Evolutionary conservation across 1,140 invertebrate species (phyloP), one percentile per base, ranked within the genome.

Genomic region (Drosophila neocordata): DNA sequence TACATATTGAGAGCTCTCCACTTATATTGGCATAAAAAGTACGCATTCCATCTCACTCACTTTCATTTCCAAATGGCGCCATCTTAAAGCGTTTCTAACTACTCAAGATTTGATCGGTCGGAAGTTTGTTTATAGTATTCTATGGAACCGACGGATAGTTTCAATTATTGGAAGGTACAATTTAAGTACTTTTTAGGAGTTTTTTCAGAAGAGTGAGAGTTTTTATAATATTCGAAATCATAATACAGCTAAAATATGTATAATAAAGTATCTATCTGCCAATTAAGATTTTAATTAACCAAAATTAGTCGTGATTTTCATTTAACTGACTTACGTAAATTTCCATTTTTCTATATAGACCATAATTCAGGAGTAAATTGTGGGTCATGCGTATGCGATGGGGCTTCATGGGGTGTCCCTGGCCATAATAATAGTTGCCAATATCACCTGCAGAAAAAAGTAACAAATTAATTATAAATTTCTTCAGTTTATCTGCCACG

Each of bases 341-440:
- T 94, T 99, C 99, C 98, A 99, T 99, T 94, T 99, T 99, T 75
- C 98, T 95, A 92, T 99, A 99, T 8, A 99, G 94, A 55, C 99
- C 99, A 96, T 99, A 99, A 93, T 99, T 99, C 2, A 99, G 92
- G 20, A 99, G 94, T 64, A 99, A 94, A 94, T 99, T 99, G 93
- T 99, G 99, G 2, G 99, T 99, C 99, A 99, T 99, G 89, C 99
- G 96, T 95, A 99, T 99, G 72, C 99, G 95, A 92, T 99, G 99
- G 6, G 99, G 99, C 92, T 99, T 99, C 99, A 99, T 99, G 6
- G 99, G 99, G 94, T 99, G 99, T n/a, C 99, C 98, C 93, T 99
- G 99, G 1, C 99, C 99, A 96, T 99, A 99, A 91, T 99, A 99
- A 92, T 99, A 99, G 92, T 99, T 99, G 31, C 99, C 99, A 92